Percentiles rank a stretch among this genome's conserved stretches.
phyloP scores from a whole-genome alignment of 2,888 invertebrate species.

The Xiphydria camelus region DNA sequence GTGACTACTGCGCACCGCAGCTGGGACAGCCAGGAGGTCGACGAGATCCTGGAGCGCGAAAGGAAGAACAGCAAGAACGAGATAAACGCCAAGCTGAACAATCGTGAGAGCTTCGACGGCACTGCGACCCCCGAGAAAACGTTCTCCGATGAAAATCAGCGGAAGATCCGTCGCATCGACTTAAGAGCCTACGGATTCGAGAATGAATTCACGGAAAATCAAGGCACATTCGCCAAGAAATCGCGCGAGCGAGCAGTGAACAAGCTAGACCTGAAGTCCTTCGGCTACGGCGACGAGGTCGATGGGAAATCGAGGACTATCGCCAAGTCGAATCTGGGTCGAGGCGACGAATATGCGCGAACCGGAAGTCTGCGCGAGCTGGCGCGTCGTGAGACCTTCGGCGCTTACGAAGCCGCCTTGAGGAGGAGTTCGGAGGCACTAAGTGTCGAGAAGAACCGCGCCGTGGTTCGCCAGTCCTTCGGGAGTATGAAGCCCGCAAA shows the following conservation, averaged over 20 bases:
- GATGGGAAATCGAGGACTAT: conserved; percentile 27
- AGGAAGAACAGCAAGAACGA: conserved; percentile 44
- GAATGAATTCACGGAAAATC: conserved; percentile 34
- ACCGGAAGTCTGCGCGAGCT: conserved; percentile 3
- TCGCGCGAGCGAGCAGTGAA: conserved; percentile 38
- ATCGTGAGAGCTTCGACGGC: conserved; percentile 32
- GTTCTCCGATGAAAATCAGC: conserved; percentile 26
- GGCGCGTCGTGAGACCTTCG: conserved; percentile 7
- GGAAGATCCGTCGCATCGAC: conserved; percentile 41
- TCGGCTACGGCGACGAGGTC: conserved; percentile 45
- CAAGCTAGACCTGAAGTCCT: conserved; percentile 43
- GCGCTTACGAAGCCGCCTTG: conserved; percentile 14
- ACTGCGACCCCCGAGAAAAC: conserved; percentile 20
- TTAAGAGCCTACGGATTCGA: conserved; percentile 48
- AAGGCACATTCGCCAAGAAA: conserved; percentile 14
- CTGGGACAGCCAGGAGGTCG: conserved; percentile 22
- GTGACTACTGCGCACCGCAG: neutral
- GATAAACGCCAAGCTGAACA: conserved; percentile 47
- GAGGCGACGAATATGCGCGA: no score
- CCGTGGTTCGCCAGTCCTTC: conserved; percentile 17
- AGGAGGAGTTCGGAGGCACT: conserved; percentile 33
- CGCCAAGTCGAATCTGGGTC: conserved; percentile 41
- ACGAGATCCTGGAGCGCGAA: conserved; percentile 35
- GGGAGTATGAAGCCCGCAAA: conserved; percentile 38
- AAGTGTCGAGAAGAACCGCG: conserved; percentile 19